Base-by-base conservation (phyloP, 2,888 invertebrate genomes). In the Mesorhabditis belari region DNA sequence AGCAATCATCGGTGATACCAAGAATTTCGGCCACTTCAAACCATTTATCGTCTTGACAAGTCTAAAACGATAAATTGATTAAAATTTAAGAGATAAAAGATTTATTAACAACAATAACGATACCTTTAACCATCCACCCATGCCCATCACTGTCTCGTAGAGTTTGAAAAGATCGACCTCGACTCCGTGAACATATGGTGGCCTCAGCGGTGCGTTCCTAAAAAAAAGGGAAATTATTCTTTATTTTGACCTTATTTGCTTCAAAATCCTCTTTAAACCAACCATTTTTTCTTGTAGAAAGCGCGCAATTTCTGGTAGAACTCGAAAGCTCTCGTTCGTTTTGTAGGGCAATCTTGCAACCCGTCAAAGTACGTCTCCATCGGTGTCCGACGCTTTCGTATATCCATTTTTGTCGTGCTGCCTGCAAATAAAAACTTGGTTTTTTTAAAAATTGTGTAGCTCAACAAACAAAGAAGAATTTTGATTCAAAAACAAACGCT, bases 101-200 rank as follows among this genome's bases (percentile, higher is more conserved):
- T 35, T 21, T 21, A 23, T 19, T 52, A 68, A 29, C 29, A 29
- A 65, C 64, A 24, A 57, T 55, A 29, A 59, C 73, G 12, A 85
- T 83, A 94, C 95, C 88, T 92, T 95, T 75, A 91, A 87, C 87
- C 94, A 90, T 76, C 96, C 96, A 76, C 95, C 95, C 78, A 90
- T 87, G 69, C 89, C 88, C 76, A 90, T 92, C 57, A 96, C 95
- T 81, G 91, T 87, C 77, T 88, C 88, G 84, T 95, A 96, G 74
- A 96, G 87, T 66, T 88, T 87, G 84, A 89, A 92, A 73, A 96
- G 86, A 85, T 96, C 94, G 80, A 96, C 87, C 83, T 90, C 90
- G 79, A 88, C 87, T 62, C 94, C 93, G 85, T 90, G 91, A 66
- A 95, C 88, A 81, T 88, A 85, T 3, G 90, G 89, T 28, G 86